Conservation (phyloP, 2,797 vertebrate species). For the Fistularia commersonii region DNA sequence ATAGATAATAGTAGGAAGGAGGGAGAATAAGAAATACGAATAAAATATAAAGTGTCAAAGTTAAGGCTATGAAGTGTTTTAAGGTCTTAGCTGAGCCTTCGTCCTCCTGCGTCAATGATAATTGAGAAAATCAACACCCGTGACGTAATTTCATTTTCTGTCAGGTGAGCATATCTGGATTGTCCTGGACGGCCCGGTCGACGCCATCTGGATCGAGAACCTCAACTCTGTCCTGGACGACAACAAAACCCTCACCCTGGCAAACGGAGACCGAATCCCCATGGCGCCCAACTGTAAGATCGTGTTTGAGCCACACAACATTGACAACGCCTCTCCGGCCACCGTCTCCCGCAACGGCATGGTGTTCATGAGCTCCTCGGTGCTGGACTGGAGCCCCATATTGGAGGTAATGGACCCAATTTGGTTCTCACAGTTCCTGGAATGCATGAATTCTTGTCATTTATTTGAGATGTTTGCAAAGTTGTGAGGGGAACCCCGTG, state of each 20-base stretch:
- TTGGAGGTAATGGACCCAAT: conserved; percentile 40
- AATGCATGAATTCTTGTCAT: not conserved
- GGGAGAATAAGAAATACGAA: too few species aligned
- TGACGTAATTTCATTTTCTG: conserved; percentile 14
- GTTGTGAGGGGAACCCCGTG: conserved; percentile 62
- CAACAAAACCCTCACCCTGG: conserved; percentile 89
- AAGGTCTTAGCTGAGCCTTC: too few species aligned
- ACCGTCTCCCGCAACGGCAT: conserved; percentile 80
- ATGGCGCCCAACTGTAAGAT: conserved; percentile 91
- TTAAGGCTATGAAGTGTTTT: too few species aligned
- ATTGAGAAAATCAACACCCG: too few species aligned
- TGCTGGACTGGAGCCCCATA: conserved; percentile 76
- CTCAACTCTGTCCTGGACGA: conserved; percentile 93
- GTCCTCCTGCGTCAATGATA: too few species aligned
- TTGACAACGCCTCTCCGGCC: conserved; percentile 80
- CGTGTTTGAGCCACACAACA: conserved; percentile 81
- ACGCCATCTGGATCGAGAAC: conserved; percentile 95
- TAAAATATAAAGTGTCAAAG: too few species aligned
- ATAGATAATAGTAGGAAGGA: too few species aligned
- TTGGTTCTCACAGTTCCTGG: not conserved
- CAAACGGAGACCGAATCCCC: conserved; percentile 89
- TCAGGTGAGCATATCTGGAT: conserved; percentile 86
- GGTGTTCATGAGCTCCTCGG: conserved; percentile 83
- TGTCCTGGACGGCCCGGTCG: conserved; percentile 90
- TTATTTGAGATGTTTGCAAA: conserved; percentile 56